A percentile compares a stretch with the other conserved stretches of the same genome.
Conservation (phyloP, 2,113 vertebrate genomes). For the Probosciger aterrimus region DNA sequence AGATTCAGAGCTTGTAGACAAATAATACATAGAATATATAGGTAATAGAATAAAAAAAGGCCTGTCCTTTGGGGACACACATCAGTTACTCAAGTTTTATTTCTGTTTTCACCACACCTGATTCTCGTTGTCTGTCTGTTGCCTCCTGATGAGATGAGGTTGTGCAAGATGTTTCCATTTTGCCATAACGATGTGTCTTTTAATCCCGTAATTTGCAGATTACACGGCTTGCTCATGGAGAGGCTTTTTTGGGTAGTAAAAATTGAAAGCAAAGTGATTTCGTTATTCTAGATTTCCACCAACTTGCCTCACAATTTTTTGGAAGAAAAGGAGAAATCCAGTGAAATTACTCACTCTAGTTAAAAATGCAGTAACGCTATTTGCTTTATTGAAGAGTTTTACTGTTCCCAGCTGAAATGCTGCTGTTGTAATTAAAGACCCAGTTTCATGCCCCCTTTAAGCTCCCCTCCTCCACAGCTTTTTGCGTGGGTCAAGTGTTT, state of each 20-base stretch:
- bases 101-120: neutral
- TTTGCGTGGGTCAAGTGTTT: neutral
- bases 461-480: neutral
- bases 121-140: neutral
- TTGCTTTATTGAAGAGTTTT: neutral
- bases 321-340: neutral
- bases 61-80: neutral
- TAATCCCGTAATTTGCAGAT: neutral
- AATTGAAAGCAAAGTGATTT: neutral
- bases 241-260: neutral
- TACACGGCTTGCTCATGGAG: neutral
- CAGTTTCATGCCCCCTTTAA: neutral
- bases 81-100: neutral
- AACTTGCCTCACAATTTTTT: neutral
- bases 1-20: neutral
- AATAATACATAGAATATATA: neutral
- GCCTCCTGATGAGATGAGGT: neutral
- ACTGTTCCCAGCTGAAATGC: neutral
- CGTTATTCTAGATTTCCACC: neutral
- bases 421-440: neutral
- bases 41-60: neutral
- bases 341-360: neutral
- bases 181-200: neutral
- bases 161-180: neutral
- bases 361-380: neutral